These are phyloP conservation scores for Pygocentrus nattereri DNA, from an alignment of 2,797 vertebrate species.

Conservation along the genomic window DNA sequence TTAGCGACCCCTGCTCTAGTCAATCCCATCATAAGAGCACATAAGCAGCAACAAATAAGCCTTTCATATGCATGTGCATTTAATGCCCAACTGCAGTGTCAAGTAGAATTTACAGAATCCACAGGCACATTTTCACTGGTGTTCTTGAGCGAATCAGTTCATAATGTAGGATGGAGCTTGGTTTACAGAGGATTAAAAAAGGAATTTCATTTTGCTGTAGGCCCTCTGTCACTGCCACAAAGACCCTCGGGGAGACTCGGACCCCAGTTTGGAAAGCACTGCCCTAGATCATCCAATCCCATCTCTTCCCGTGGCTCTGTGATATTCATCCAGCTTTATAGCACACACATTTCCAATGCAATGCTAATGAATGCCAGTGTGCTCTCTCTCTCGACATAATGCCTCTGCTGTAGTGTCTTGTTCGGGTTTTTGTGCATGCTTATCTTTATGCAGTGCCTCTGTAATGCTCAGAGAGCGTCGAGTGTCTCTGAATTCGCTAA, in stretches of 20 bases:
- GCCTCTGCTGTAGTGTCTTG: neutral
- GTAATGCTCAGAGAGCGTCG: neutral
- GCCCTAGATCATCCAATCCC: neutral
- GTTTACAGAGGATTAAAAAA: neutral
- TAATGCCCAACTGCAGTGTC: no score
- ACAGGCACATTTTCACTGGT: neutral
- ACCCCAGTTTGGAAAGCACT: constrained; percentile 7
- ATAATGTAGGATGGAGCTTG: neutral
- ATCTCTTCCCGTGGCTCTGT: neutral
- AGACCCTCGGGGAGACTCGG: neutral
- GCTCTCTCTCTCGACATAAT: neutral
- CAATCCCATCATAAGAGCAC: neutral
- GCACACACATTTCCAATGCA: neutral
- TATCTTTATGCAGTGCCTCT: neutral
- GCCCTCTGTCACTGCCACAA: neutral
- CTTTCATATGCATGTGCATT: no score
- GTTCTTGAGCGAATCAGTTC: neutral
- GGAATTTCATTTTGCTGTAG: constrained; percentile 8
- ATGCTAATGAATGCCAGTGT: neutral
- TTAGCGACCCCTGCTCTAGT: no score
- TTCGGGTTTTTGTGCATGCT: neutral
- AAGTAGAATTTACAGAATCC: neutral
- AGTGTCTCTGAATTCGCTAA: neutral
- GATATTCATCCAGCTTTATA: neutral
- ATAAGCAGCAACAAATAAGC: no score